A percentile compares a stretch with the other conserved stretches of the same genome.
Conservation (phyloP, 2,113 vertebrate species). For the Xiphorhynchus elegans region DNA sequence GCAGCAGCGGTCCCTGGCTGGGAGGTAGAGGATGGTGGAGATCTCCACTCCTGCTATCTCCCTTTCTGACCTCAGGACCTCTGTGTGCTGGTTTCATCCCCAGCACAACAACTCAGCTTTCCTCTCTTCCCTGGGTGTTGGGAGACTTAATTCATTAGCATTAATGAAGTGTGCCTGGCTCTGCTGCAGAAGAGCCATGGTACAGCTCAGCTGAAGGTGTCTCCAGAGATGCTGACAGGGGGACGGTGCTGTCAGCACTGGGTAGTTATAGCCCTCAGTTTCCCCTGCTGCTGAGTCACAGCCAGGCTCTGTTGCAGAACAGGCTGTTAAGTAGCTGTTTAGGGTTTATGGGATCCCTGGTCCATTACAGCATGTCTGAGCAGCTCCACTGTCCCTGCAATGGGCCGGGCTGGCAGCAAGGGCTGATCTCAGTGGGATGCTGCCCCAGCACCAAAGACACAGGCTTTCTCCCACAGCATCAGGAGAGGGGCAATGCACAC, state of each 20-base stretch:
- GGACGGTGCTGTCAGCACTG: accelerated
- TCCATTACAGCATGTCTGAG: not conserved
- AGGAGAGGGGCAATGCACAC: not conserved
- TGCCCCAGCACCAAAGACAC: not conserved
- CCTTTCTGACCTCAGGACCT: not conserved
- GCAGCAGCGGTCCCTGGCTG: not conserved
- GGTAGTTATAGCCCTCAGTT: not conserved
- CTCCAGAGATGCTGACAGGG: not conserved
- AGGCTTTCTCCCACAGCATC: not conserved
- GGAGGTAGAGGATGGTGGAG: not conserved
- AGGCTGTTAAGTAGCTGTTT: not conserved
- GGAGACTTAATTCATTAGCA: not conserved
- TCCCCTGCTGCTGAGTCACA: conserved; percentile 28
- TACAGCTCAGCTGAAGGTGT: not conserved
- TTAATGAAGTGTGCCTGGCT: not conserved
- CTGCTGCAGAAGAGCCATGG: not conserved
- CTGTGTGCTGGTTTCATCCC: not conserved
- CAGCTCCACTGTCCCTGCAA: not conserved
- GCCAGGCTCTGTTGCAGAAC: not conserved
- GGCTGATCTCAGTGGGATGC: not conserved
- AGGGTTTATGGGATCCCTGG: not conserved
- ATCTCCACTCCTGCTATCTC: accelerated
- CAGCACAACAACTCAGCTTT: not conserved
- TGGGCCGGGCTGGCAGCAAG: not conserved
- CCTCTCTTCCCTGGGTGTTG: not conserved